Evolutionary conservation across 1,140 invertebrate species (phyloP).

Genomic region (Thaumatotibia leucotreta): DNA sequence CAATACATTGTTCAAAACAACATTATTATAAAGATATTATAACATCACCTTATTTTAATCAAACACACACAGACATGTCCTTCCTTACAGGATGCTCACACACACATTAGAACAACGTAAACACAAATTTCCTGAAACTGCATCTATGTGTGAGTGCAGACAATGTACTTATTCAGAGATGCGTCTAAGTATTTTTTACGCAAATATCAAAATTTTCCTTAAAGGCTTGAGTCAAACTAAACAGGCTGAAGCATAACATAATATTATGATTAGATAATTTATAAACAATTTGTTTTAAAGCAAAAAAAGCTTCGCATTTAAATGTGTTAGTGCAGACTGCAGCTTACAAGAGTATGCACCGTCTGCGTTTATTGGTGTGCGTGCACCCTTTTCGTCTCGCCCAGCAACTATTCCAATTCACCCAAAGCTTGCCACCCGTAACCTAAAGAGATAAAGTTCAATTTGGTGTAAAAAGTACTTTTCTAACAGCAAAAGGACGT

Average conservation of each 20-base stretch:
- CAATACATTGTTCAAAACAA: slow-evolving; percentile 21
- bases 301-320: neutral
- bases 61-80: slow-evolving; percentile 5
- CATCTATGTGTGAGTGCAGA: neutral
- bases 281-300: neutral
- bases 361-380: slow-evolving; percentile 46
- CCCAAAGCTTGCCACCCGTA: slow-evolving; percentile 13
- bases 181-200: neutral
- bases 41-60: slow-evolving; percentile 15
- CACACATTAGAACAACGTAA: slow-evolving; percentile 13
- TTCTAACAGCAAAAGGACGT: slow-evolving; percentile 16
- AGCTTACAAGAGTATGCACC: slow-evolving; percentile 32
- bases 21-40: slow-evolving; percentile 10
- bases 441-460: slow-evolving; percentile 22
- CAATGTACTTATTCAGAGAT: neutral
- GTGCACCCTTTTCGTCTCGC: slow-evolving; percentile 68
- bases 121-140: slow-evolving; percentile 13
- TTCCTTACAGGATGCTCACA: slow-evolving; percentile 15
- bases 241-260: no score
- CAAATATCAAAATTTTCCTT: neutral
- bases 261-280: neutral
- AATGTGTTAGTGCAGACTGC: slow-evolving; percentile 54
- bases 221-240: neutral
- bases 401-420: slow-evolving; percentile 25
- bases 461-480: slow-evolving; percentile 15